Evolutionary conservation across 1,140 invertebrate species (phyloP).

Genomic region (Theocolax elegans): DNA sequence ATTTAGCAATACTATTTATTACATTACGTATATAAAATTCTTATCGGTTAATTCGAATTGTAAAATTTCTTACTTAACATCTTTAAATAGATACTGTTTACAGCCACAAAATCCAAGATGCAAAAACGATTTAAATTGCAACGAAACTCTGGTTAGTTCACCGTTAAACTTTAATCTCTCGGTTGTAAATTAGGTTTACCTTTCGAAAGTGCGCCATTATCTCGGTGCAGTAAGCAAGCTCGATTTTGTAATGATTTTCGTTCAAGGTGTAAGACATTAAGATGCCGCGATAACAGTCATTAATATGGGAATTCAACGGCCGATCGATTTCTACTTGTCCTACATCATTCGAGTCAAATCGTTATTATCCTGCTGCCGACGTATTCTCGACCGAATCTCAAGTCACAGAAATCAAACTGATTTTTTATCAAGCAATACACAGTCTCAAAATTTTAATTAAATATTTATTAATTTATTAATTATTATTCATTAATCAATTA

Average conservation of each 20-base stretch:
- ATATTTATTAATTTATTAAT: no score
- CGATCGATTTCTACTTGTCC: slow-evolving; percentile 4
- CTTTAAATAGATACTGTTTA: background rate
- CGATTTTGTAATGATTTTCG: slow-evolving; percentile 2
- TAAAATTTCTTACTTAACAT: background rate
- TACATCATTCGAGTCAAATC: background rate
- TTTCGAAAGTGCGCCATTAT: background rate
- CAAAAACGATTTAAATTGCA: background rate
- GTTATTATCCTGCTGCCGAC: no score
- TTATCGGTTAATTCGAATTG: background rate
- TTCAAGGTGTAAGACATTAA: slow-evolving; percentile 8
- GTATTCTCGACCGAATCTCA: no score
- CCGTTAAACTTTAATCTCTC: background rate
- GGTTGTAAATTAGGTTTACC: background rate
- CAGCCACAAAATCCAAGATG: background rate
- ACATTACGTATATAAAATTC: no score
- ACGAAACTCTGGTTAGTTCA: background rate
- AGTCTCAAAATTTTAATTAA: no score
- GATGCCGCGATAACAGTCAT: slow-evolving; percentile 11
- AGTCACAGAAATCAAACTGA: no score
- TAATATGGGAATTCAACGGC: slow-evolving; percentile 1
- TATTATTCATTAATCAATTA: no score
- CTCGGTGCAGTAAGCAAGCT: background rate
- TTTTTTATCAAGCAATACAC: no score
- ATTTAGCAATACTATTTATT: no score